Evolutionary conservation across 1,140 invertebrate genomes (phyloP), one percentile per base, ranked within the genome.

Genomic region (Thaumatotibia leucotreta): DNA sequence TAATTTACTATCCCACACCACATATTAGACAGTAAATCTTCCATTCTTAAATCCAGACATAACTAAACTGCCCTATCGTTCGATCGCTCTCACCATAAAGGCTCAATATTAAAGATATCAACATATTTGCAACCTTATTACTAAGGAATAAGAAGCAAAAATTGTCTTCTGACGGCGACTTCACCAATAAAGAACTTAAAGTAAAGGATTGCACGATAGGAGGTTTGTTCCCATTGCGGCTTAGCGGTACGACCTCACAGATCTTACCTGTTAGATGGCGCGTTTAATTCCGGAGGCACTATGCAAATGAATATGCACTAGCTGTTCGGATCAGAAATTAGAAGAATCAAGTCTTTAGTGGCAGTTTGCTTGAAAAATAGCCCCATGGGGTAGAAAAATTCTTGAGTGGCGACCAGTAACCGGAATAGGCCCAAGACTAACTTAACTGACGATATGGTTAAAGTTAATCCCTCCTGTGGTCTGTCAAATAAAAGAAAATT

Each of bases 181-280:
- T n/a, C 11, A 8, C 6, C 17, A 8, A 45, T 45, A 45, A 45
- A 45, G 39, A 58, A 58, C 23, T 58, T 29, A 27, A 58, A 58
- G 24, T 23, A 54, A 58, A 58, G 52, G 24, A 58, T 58, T 58
- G 52, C 27, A 29, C 24, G 52, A 14, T n/a, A 22, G 45, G 20
- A 54, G 24, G 52, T 58, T 58, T 58, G 52, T 58, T 58, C 52
- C 24, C 52, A 58, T 58, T 29, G 33, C 20, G 50, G 69, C 69
- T 65, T 35, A 66, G 14, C 14, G 32, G 49, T 65, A 72, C 67
- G 64, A 75, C 63, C 68, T 45, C 17, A 20, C 39, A 45, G 39
- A 45, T 45, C 39, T n/a, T n/a, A 20, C 39, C 20, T 45, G 14
- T 14, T 39, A 39, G 35, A 39, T 9, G 35, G 1, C n/a, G 35